These are phyloP conservation scores for Mermis nigrescens DNA, from an alignment of 2,888 invertebrate species.

Conservation along the genomic window DNA sequence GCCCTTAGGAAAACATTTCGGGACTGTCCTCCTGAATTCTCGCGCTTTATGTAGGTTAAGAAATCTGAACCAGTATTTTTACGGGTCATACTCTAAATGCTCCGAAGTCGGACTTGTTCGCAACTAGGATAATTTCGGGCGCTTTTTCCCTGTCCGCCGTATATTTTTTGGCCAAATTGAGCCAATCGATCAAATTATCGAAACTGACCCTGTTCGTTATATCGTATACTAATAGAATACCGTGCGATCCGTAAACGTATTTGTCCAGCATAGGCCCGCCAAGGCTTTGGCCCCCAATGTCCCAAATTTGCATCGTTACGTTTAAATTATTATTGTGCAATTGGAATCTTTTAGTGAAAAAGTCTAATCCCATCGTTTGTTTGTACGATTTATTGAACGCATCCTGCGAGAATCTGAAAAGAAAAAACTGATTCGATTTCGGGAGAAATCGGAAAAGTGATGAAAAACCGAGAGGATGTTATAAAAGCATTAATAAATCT, in stretches of 20 bases:
- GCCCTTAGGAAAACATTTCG: no score
- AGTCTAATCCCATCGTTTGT: conserved; percentile 50
- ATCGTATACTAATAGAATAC: conserved; percentile 58
- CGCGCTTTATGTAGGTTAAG: no score
- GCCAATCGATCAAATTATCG: conserved; percentile 54
- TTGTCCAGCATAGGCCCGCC: conserved; percentile 55
- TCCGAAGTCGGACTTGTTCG: conserved; percentile 41
- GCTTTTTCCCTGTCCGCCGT: conserved; percentile 29
- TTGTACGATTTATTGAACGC: conserved; percentile 41
- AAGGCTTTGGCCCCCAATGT: conserved; percentile 59
- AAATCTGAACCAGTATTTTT: no score
- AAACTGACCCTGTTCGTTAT: conserved; percentile 60
- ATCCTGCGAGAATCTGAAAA: conserved; percentile 45
- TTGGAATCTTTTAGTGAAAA: conserved; percentile 46
- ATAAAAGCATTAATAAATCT: no score
- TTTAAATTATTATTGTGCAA: conserved; percentile 32
- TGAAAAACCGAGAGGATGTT: no score
- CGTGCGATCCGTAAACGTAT: conserved; percentile 39
- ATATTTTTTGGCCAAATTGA: conserved; percentile 32
- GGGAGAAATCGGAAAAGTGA: no score
- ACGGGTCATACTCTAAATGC: no score
- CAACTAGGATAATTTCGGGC: conserved; percentile 38
- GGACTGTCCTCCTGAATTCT: no score
- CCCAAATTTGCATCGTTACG: conserved; percentile 47
- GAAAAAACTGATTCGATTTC: no score